Percentiles rank a stretch among this genome's conserved stretches.
Evolutionary conservation across 1,140 invertebrate genomes (phyloP).

Genomic region (Hylaeus anthracinus): DNA sequence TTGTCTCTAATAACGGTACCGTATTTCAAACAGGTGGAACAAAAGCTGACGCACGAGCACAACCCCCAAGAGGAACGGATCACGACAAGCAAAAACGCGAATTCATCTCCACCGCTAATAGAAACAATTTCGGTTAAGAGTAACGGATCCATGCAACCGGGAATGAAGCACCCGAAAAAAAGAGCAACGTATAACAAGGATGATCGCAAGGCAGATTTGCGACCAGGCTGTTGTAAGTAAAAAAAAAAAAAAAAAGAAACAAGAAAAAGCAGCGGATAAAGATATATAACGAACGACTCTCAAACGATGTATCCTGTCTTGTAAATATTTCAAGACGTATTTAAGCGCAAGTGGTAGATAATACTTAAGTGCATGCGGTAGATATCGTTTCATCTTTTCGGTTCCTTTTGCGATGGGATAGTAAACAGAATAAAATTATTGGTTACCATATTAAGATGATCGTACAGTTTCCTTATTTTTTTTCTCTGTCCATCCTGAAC

Average conservation of each 20-base stretch:
- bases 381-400: neutral
- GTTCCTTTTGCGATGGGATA: neutral
- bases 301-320: neutral
- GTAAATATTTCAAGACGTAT: neutral
- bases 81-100: accelerated
- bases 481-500: neutral
- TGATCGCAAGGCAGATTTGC: neutral
- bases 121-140: too few species aligned
- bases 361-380: conserved; percentile 10
- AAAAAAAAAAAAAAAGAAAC: neutral
- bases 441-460: neutral
- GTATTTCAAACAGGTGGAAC: neutral
- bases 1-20: too few species aligned
- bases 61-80: neutral
- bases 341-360: neutral
- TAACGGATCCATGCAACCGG: neutral
- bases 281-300: neutral
- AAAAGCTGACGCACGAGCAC: neutral
- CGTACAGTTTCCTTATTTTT: neutral
- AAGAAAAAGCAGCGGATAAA: neutral
- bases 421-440: conserved; percentile 17
- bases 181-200: neutral
- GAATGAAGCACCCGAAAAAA: neutral
- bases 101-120: too few species aligned
- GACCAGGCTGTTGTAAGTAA: conserved; percentile 21